These are phyloP conservation scores for Scylla paramamosain DNA, from an alignment of 1,140 invertebrate species.

Conservation along the genomic window DNA sequence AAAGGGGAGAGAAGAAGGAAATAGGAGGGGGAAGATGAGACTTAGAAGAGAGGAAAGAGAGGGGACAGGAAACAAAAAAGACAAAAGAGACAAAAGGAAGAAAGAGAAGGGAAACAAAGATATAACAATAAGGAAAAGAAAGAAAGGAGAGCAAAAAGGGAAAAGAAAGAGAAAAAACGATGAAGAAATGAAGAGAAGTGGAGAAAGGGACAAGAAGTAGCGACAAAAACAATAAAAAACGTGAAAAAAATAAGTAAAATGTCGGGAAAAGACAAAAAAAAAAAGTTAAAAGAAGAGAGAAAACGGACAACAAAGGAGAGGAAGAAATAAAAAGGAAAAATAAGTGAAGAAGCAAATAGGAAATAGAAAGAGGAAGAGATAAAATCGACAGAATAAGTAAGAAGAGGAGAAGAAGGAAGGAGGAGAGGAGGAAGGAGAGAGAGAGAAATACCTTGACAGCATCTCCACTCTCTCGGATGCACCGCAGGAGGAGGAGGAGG, in stretches of 20 bases:
- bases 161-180: too few relatives aligned
- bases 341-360: too few relatives aligned
- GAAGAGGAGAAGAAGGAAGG: not conserved
- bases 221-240: not conserved
- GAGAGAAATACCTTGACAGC: conserved; percentile 11
- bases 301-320: not conserved
- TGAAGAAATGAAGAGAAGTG: too few relatives aligned
- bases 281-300: not conserved
- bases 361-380: not conserved
- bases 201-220: not conserved
- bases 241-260: not conserved
- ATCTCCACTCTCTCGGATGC: not conserved
- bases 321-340: too few relatives aligned
- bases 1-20: too few relatives aligned
- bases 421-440: not conserved
- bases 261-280: not conserved
- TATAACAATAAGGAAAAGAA: too few relatives aligned
- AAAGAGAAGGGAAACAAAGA: too few relatives aligned
- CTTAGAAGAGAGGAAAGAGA: too few relatives aligned
- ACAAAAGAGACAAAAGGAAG: too few relatives aligned
- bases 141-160: too few relatives aligned
- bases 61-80: too few relatives aligned
- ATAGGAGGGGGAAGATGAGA: too few relatives aligned
- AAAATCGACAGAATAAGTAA: not conserved
- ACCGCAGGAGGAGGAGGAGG: not conserved